Evolutionary conservation across 2,888 invertebrate species (phyloP), one percentile per base, ranked within the genome.

Genomic region (Mythimna pallens): DNA sequence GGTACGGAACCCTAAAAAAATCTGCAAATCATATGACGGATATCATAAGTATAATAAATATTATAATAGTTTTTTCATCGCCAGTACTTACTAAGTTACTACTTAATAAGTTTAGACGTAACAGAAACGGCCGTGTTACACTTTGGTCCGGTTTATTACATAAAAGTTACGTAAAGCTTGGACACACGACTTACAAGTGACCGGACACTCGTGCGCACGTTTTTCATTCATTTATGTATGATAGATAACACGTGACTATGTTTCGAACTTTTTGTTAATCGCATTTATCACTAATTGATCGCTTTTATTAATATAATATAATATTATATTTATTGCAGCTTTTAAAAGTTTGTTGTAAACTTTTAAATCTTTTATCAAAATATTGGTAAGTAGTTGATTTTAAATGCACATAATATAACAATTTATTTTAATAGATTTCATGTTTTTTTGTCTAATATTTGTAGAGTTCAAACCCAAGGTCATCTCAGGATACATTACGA

Each of bases 161-260:
- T 95, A 95, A 93, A 92, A 87, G 87, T 95, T 95, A 93, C 94
- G 93, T 92, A 93, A 94, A 89, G 66, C 76, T 73, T 81, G 87
- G 86, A 86, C 84, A 86, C 84, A 83, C 81, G 70, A 86, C 83
- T 84, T 83, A 81, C 81, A 69, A 70, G 57, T 62, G 67, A 22
- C 69, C 64, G 81, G 75, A 78, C 72, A 70, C 70, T 67, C 80
- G 63, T 73, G 80, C 83, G 78, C 73, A 81, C 73, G 70, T 86
- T 84, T 86, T 84, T 85, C 84, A 82, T 82, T 85, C 78, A 81
- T 62, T 62, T 67, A 66, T 12, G 5, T 20, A 7, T 17, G 2
- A 47, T 47, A 6, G 7, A 25, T 36, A 34, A 68, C 82, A 87
- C 84, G 83, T 86, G 83, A 80, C 72, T 20, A 36, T 65, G 36